phyloP scores from a whole-genome alignment of 2,797 vertebrate species.

The Potorous gilbertii region DNA sequence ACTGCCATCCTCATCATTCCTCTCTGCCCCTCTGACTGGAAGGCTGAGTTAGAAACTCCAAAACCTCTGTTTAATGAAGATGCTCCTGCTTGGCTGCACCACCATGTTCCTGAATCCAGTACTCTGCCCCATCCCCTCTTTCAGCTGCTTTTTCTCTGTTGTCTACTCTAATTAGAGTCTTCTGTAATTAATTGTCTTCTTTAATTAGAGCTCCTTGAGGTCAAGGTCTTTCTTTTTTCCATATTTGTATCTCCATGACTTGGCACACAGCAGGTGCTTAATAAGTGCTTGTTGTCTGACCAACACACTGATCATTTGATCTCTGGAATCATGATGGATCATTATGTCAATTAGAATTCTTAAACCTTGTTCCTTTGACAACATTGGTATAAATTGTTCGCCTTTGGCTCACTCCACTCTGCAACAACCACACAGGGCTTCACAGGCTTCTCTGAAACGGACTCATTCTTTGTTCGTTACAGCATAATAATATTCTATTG shows the following conservation, averaged over 20 bases:
- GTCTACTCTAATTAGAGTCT: background rate
- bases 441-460: background rate
- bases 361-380: background rate
- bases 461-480: background rate
- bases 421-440: background rate
- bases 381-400: background rate
- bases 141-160: background rate
- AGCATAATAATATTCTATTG: background rate
- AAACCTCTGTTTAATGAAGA: background rate
- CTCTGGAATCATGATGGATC: background rate
- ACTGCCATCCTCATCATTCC: background rate
- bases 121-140: background rate
- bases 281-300: background rate
- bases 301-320: background rate
- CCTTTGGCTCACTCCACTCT: background rate
- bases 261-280: background rate
- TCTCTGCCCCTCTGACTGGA: background rate
- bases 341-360: background rate
- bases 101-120: background rate
- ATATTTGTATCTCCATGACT: background rate
- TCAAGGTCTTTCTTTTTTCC: background rate
- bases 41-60: background rate
- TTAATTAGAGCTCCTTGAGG: background rate
- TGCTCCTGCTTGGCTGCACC: background rate
- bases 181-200: background rate